Conservation (phyloP, 1,140 invertebrate genomes). For the Bathynomus jamesi region DNA sequence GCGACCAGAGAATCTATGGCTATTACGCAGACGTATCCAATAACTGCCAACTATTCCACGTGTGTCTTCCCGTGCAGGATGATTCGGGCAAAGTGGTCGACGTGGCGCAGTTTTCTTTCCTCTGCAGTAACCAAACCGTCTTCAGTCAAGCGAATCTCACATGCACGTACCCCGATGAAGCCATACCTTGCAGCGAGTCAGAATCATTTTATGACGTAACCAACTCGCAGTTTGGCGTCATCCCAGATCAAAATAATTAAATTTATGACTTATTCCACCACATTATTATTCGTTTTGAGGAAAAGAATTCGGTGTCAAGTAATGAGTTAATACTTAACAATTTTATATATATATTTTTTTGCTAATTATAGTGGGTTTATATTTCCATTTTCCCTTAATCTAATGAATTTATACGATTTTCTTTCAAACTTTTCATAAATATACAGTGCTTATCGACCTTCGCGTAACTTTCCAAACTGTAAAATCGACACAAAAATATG, state of each 20-base stretch:
- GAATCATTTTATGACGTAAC: slow-evolving; percentile 28
- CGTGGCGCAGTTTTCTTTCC: slow-evolving; percentile 39
- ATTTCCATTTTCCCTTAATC: no score
- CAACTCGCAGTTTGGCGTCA: slow-evolving; percentile 22
- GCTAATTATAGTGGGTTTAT: no score
- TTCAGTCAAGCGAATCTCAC: slow-evolving; percentile 41
- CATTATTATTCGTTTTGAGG: no score
- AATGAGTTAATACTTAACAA: no score
- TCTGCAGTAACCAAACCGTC: slow-evolving; percentile 42
- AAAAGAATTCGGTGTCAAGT: no score
- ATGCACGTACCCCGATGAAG: slow-evolving; percentile 39
- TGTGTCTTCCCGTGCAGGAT: slow-evolving; percentile 39
- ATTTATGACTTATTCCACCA: no score
- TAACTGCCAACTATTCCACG: slow-evolving; percentile 44
- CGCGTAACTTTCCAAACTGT: no score
- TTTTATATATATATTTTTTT: no score
- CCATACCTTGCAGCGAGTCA: slow-evolving; percentile 39
- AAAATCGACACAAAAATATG: no score
- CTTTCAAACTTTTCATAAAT: no score
- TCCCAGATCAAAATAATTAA: slow-evolving; percentile 10
- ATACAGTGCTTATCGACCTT: no score
- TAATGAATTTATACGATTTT: no score
- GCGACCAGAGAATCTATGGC: slow-evolving; percentile 40
- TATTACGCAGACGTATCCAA: slow-evolving; percentile 45
- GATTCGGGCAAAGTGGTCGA: slow-evolving; percentile 30